These are phyloP conservation scores for Ciconia nigra DNA, from an alignment of 2,797 vertebrate genomes.

Conservation along the genomic window DNA sequence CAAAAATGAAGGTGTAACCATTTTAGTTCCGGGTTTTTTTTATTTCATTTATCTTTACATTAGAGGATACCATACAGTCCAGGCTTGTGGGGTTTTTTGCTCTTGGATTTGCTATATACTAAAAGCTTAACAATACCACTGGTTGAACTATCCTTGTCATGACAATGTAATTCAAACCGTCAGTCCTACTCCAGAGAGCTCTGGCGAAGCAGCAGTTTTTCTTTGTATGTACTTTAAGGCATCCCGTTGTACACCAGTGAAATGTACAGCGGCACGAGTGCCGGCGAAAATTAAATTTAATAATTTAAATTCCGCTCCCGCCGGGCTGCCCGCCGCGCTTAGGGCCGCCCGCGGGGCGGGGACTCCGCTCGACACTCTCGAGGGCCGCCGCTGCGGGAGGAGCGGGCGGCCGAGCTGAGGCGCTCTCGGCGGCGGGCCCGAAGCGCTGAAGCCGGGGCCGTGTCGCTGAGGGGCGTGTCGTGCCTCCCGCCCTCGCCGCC, in stretches of 20 bases:
- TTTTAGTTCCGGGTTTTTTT: too few relatives aligned
- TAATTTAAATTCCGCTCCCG: background rate
- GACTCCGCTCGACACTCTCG: background rate
- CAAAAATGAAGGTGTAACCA: fast-evolving
- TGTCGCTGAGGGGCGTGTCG: background rate
- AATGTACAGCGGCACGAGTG: fast-evolving
- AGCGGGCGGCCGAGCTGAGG: background rate
- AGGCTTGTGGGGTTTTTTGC: background rate
- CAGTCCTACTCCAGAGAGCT: background rate
- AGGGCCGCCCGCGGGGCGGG: background rate
- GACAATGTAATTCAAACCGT: fast-evolving
- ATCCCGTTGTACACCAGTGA: fast-evolving
- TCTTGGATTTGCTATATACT: background rate
- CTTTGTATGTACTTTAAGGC: background rate
- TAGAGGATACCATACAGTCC: background rate
- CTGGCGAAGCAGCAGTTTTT: too few relatives aligned
- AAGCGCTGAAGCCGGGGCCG: too few relatives aligned
- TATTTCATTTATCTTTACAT: background rate
- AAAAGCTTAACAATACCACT: background rate
- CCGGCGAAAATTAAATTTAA: fast-evolving
- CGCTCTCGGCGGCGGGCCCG: background rate
- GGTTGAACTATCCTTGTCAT: background rate
- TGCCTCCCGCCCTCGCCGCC: too few relatives aligned
- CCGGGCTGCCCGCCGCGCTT: too few relatives aligned
- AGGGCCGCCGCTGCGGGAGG: background rate